Evolutionary conservation across 2,797 vertebrate genomes (phyloP).

Genomic region (Myripristis murdjan): DNA sequence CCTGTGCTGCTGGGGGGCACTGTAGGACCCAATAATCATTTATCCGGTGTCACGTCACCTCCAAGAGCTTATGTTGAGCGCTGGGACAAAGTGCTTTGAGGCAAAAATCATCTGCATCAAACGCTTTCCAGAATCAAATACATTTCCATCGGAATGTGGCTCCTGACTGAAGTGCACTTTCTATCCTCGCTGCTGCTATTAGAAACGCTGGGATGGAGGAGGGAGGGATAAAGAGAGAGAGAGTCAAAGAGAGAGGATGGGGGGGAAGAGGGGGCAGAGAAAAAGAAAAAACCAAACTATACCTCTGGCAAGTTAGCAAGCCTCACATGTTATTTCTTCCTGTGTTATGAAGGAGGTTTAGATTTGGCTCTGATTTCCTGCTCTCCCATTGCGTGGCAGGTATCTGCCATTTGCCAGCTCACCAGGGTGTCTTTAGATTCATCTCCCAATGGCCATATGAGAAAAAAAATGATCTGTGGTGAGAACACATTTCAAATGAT

Average conservation of each 20-base stretch:
- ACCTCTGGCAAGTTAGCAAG: conserved; percentile 51
- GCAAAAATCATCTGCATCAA: conserved; percentile 58
- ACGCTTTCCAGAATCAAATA: conserved; percentile 52
- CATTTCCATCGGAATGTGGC: conserved; percentile 45
- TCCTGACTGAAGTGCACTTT: conserved; percentile 16
- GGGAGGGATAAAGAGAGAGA: too few relatives aligned
- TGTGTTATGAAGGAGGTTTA: conserved; percentile 47
- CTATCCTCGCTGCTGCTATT: conserved; percentile 3
- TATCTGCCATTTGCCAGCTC: conserved; percentile 69
- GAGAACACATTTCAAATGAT: conserved; percentile 69
- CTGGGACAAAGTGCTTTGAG: conserved; percentile 49
- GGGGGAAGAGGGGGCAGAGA: too few relatives aligned
- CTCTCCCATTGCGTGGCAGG: conserved; percentile 43
- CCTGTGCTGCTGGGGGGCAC: conserved; percentile 60
- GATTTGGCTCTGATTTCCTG: conserved; percentile 45
- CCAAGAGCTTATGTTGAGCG: conserved; percentile 36
- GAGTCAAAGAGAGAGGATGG: not conserved
- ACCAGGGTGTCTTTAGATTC: conserved; percentile 67
- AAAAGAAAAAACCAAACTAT: not conserved
- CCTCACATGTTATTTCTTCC: conserved; percentile 48
- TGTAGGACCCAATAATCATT: conserved; percentile 84
- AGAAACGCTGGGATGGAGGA: not conserved
- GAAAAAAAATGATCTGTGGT: conserved; percentile 47
- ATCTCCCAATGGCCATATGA: conserved; percentile 53
- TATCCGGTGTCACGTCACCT: conserved; percentile 77